These are phyloP conservation scores for Parnassius orleans DNA, from an alignment of 2,888 invertebrate genomes.

Conservation along the genomic window DNA sequence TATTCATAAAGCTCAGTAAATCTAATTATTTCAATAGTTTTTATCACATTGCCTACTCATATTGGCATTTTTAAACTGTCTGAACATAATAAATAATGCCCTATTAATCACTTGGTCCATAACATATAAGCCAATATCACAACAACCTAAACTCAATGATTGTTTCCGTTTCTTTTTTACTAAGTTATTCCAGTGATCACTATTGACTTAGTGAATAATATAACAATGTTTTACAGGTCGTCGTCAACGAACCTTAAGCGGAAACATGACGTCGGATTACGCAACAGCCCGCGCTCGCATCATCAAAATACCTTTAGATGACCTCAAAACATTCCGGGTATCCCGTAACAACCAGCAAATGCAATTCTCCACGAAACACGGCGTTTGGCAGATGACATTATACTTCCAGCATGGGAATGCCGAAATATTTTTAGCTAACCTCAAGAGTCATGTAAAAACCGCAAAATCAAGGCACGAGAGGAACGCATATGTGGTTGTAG, in stretches of 20 bases:
- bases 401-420: conserved; percentile 94
- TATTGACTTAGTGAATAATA: no score
- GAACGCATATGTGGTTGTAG: conserved; percentile 82
- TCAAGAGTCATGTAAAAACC: conserved; percentile 83
- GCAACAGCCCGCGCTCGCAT: conserved; percentile 66
- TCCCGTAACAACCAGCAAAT: conserved; percentile 68
- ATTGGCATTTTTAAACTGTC: no score
- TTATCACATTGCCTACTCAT: no score
- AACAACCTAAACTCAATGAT: no score
- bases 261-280: conserved; percentile 73
- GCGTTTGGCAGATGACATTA: conserved; percentile 88
- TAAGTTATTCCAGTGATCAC: no score
- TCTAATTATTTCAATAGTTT: no score
- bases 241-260: conserved; percentile 82
- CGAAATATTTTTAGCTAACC: conserved; percentile 84
- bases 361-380: conserved; percentile 67
- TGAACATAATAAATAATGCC: no score
- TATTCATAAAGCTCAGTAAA: no score
- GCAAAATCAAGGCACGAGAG: conserved; percentile 87
- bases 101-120: no score
- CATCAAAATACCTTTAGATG: conserved; percentile 62
- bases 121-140: no score
- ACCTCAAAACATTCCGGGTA: conserved; percentile 66
- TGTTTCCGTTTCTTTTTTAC: no score
- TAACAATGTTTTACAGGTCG: conserved; percentile 61